Evolutionary conservation across 2,888 invertebrate genomes (phyloP), one percentile per base, ranked within the genome.

Genomic region (Drosophila cognata): DNA sequence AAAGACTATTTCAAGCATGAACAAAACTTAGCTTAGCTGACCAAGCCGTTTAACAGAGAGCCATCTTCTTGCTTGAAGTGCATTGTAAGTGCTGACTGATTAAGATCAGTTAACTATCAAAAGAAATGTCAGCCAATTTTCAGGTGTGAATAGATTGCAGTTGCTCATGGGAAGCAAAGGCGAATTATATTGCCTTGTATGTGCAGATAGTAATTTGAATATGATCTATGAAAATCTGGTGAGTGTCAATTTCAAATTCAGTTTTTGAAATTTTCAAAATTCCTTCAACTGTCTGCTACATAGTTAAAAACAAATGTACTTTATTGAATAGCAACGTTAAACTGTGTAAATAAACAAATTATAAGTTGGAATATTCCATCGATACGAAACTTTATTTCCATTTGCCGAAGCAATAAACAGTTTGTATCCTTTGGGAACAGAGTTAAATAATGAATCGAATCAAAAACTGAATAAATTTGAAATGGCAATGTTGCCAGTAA

Each of bases 51-150:
- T 28, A 33, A 29, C n/a, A 11, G 36, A 7, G 10, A 4, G 21
- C 36, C 36, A 60, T 36, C 35, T 35, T 53, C 4, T 31, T 7
- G 29, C 2, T 38, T 18, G 36, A 38, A 29, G 41, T 29, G 13
- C 35, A 10, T 21, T 21, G 21, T 29, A 21, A 55, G 16, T 53
- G 60, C 21, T 38, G 29, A 31, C 21, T 56, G 61, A 41, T 41
- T 29, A 29, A 41, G 41, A 41, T 41, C 28, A 29, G 28, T 11
- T 18, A 11, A 11, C 41, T 31, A 46, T 29, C 29, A 43, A 10
- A 31, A 11, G 18, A 41, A 57, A 38, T 61, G 38, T 57, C 67
- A 62, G 74, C 74, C 64, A 59, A 84, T 77, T 77, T 71, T 63
- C 60, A 81, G n/a, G 38, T 41, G 38, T 56, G 8, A 56, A 56